These are phyloP conservation scores for Esox niger DNA, from an alignment of 2,113 vertebrate species.

Conservation along the genomic window DNA sequence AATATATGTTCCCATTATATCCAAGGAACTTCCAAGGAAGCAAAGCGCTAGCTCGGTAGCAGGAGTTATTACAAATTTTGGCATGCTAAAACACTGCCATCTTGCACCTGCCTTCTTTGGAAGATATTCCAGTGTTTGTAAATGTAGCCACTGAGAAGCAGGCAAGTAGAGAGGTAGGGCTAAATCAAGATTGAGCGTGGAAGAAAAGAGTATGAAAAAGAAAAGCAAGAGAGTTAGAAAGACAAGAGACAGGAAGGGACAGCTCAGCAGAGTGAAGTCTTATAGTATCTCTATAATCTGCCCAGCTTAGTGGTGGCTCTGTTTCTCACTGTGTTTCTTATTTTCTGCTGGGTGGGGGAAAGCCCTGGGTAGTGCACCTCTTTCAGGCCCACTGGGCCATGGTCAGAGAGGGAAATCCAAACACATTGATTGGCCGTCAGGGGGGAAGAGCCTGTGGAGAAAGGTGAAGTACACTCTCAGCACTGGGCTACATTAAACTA, in stretches of 20 bases:
- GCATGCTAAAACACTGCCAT: too few species aligned
- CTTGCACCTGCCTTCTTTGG: too few species aligned
- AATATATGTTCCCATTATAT: too few species aligned
- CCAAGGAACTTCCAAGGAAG: too few species aligned
- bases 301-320: constrained; percentile 45
- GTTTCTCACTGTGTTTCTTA: constrained; percentile 18
- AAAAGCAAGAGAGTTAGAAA: background rate
- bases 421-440: constrained; percentile 52
- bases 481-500: background rate
- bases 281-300: constrained; percentile 48
- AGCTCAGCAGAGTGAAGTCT: constrained; percentile 60
- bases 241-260: constrained; percentile 33
- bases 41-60: too few species aligned
- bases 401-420: constrained; percentile 51
- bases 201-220: constrained; percentile 18
- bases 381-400: constrained; percentile 32
- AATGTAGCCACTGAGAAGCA: too few species aligned
- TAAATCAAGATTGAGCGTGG: constrained; percentile 12
- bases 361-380: constrained; percentile 29
- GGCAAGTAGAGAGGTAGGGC: background rate
- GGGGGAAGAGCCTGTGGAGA: background rate
- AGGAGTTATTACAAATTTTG: too few species aligned
- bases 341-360: constrained; percentile 21
- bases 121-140: too few species aligned
- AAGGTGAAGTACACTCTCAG: background rate